A percentile compares a stretch with the other conserved stretches of the same genome.
These are phyloP conservation scores for Tenthredo scrophulariae DNA, from an alignment of 2,888 invertebrate genomes.

Conservation along the genomic window DNA sequence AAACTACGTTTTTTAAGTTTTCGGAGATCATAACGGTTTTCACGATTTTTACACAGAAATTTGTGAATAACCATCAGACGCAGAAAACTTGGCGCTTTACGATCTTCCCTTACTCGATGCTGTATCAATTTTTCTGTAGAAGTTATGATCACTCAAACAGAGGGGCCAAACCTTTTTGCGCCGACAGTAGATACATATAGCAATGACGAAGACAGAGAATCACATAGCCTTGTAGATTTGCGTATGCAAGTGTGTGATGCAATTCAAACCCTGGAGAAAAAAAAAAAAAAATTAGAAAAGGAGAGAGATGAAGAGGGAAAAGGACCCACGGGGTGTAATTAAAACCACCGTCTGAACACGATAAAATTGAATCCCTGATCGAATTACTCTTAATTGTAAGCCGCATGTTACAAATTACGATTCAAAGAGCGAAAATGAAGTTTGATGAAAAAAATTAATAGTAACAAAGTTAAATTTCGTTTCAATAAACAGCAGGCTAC, in stretches of 20 bases:
- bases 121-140: too few species aligned
- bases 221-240: not conserved
- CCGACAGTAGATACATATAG: too few species aligned
- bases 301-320: not conserved
- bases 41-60: too few species aligned
- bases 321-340: not conserved
- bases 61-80: too few species aligned
- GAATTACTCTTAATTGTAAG: slow-evolving; percentile 29
- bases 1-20: too few species aligned
- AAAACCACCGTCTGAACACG: slow-evolving; percentile 2
- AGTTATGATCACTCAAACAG: too few species aligned
- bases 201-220: not conserved
- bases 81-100: too few species aligned
- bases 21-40: too few species aligned
- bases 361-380: slow-evolving; percentile 31
- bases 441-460: not conserved
- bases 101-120: too few species aligned
- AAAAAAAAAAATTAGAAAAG: too few species aligned
- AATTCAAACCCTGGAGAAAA: not conserved
- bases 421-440: not conserved
- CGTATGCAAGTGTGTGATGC: not conserved
- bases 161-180: too few species aligned
- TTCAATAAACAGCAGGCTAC: not conserved
- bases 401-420: slow-evolving; percentile 29
- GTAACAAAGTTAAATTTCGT: not conserved